Evolutionary conservation across 2,797 vertebrate genomes (phyloP).

Genomic region (Erithacus rubecula): DNA sequence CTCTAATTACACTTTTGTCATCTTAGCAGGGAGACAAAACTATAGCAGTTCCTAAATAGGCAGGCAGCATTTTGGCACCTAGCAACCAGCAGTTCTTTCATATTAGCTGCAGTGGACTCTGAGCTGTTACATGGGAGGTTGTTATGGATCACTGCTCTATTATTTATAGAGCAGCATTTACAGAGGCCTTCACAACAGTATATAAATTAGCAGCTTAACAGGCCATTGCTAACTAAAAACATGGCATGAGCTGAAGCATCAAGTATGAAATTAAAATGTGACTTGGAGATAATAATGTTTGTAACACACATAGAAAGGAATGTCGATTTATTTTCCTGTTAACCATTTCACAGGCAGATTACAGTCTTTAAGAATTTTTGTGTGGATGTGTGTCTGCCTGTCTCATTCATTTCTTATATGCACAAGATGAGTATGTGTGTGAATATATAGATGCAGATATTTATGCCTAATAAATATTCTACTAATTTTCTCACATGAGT

Average conservation of each 20-base stretch:
- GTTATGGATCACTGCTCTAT: conserved; percentile 85
- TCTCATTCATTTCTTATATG: not conserved
- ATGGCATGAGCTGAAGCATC: conserved; percentile 67
- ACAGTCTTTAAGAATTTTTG: not conserved
- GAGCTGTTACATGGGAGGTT: conserved; percentile 78
- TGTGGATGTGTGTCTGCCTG: not conserved
- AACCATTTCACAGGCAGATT: conserved; percentile 34
- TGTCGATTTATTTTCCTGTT: conserved; percentile 26
- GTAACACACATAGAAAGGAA: conserved; percentile 48
- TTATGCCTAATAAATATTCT: not conserved
- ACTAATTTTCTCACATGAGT: not conserved
- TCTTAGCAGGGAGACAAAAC: conserved; percentile 88
- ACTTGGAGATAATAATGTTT: conserved; percentile 59
- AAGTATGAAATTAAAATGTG: conserved; percentile 76
- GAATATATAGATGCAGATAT: not conserved
- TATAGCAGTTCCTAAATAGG: conserved; percentile 86
- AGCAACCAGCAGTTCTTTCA: conserved; percentile 83
- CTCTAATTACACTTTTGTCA: conserved; percentile 92
- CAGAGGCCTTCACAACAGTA: conserved; percentile 80
- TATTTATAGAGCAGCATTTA: conserved; percentile 83
- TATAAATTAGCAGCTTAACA: conserved; percentile 86
- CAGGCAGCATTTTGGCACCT: conserved; percentile 85
- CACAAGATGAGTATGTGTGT: not conserved
- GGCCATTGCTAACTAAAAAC: conserved; percentile 75
- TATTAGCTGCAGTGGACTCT: conserved; percentile 77